Conservation (phyloP, 2,888 invertebrate species). For the Liopterus haemorrhoidalis region DNA sequence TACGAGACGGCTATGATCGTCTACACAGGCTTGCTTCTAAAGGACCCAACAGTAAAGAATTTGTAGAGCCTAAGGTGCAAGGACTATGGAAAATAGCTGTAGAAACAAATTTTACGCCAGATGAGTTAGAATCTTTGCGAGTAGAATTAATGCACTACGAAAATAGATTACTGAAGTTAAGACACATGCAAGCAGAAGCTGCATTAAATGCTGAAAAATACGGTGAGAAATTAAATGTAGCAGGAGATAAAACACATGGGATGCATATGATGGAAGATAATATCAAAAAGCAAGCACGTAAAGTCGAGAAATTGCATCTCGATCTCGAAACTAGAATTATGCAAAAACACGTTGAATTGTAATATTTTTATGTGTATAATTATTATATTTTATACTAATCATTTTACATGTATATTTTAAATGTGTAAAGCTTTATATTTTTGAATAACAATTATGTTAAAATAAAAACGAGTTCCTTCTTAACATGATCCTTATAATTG, state of each 20-base stretch:
- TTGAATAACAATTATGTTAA: no score
- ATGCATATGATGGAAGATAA: constrained; percentile 64
- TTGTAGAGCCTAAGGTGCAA: constrained; percentile 86
- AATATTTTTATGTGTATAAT: constrained; percentile 35
- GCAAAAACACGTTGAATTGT: constrained; percentile 70
- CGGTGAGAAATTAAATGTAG: constrained; percentile 54
- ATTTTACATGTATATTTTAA: neutral
- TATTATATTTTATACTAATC: neutral
- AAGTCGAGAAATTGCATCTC: constrained; percentile 78
- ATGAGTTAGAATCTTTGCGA: constrained; percentile 79
- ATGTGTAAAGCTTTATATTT: neutral
- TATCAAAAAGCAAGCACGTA: constrained; percentile 77
- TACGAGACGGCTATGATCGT: constrained; percentile 74
- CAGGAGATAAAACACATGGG: constrained; percentile 59
- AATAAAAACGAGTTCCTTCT: no score
- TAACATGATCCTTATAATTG: no score
- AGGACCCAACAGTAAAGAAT: constrained; percentile 77
- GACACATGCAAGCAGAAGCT: constrained; percentile 76
- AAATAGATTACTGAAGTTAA: constrained; percentile 72
- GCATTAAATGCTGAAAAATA: constrained; percentile 64
- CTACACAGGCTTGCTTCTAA: constrained; percentile 67
- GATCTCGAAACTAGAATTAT: constrained; percentile 73
- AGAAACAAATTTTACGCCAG: constrained; percentile 70
- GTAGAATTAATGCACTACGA: constrained; percentile 84
- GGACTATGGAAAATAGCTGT: constrained; percentile 80